Base-by-base conservation (phyloP, 2,888 invertebrate species). In the Nematopogon swammerdamellus region DNA sequence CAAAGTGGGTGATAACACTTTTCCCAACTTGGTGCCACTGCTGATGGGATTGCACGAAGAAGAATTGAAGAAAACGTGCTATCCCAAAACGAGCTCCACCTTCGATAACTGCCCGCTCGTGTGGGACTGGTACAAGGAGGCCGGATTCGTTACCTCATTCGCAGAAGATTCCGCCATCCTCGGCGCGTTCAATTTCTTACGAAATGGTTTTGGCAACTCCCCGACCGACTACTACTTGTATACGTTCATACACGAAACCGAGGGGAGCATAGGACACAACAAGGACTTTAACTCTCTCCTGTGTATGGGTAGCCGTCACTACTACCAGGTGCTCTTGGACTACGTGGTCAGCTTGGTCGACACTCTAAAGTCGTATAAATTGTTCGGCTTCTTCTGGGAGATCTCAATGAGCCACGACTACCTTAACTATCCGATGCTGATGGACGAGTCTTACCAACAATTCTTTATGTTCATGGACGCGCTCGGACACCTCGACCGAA, bases 1-100 rank as follows among this genome's bases (percentile, higher is more conserved):
- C 64, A 97, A 96, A 82, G 90, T 97, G 8, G 97, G 87, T 2
- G 96, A 96, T 67, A 97, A 96, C 66, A 96, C 96, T 0, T 95
- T 91, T 64, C 94, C 95, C 1, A 97, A 97, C 67, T 66, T 97
- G 51, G 84, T 91, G 6, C 91, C 96, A 0, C 82, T 92, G 54
- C 71, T 95, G 11, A 85, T 87, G 2, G 95, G 95, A 0, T 63
- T 87, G 44, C 83, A 81, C 43, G 85, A 85, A 20, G 72, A 74
- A 0, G 89, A 92, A 59, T 64, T 92, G 45, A 75, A 74, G 47
- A 70, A 72, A 50, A 79, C 68, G 0, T 93, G 92, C 61, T 85
- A 88, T 82, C 81, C 81, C 1, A 72, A 77, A 14, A 62, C 70
- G 0, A 68, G 70, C 45, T 72, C 80, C 1, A 80, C 82, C 18